A percentile compares a stretch with the other conserved stretches of the same genome.
Conservation (phyloP, 2,113 vertebrate genomes). For the Craseonycteris thonglongyai region DNA sequence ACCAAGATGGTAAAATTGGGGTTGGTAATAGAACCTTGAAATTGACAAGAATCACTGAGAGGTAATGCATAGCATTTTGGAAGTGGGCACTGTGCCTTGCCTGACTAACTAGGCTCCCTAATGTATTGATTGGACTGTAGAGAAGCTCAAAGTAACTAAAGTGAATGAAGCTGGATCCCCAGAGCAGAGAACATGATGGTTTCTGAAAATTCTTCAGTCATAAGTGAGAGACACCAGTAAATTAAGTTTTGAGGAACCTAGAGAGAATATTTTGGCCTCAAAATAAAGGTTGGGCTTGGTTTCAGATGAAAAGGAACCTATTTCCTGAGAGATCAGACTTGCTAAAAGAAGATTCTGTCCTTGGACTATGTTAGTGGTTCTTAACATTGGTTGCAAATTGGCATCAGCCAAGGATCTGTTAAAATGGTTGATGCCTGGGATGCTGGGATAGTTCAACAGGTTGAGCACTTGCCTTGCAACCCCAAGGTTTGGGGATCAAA, state of each 20-base stretch:
- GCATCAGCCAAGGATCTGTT: background rate
- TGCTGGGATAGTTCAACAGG: no score
- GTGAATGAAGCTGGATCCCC: background rate
- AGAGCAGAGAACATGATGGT: background rate
- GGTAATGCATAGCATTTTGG: background rate
- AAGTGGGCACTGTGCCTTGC: background rate
- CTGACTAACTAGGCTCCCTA: background rate
- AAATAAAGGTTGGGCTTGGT: background rate
- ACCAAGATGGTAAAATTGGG: background rate
- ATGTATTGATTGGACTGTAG: background rate
- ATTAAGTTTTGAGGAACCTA: background rate
- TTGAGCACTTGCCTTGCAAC: no score
- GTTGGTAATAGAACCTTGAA: background rate
- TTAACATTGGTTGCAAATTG: background rate
- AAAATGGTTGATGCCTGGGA: background rate
- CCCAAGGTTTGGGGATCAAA: no score
- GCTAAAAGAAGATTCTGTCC: background rate
- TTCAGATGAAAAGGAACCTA: background rate
- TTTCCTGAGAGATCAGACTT: background rate
- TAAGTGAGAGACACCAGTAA: background rate
- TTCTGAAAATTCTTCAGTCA: background rate
- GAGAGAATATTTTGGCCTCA: background rate
- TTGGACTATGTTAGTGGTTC: background rate
- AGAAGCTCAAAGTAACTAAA: background rate
- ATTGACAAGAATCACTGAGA: background rate